Conservation (phyloP, 2,888 invertebrate species). For the Andrena minutula region DNA sequence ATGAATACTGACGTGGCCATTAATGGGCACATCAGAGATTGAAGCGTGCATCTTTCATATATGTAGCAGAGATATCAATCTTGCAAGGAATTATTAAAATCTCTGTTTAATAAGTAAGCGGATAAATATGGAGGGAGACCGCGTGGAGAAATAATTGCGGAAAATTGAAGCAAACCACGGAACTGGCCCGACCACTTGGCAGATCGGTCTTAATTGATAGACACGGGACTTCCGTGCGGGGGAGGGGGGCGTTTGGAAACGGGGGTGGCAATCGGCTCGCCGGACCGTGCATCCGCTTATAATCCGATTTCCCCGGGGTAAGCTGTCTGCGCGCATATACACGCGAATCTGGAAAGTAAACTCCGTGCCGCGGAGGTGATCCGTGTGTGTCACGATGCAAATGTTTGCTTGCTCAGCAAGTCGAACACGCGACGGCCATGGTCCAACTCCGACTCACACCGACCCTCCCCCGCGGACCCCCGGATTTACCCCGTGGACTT, state of each 20-base stretch:
- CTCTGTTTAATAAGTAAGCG: constrained; percentile 23
- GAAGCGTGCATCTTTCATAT: neutral
- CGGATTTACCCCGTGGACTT: constrained; percentile 14
- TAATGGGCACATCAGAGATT: constrained; percentile 12
- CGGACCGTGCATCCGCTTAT: constrained; percentile 70
- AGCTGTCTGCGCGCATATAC: constrained; percentile 74
- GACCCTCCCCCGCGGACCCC: neutral
- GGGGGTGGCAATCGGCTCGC: constrained; percentile 59
- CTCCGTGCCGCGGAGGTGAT: constrained; percentile 72
- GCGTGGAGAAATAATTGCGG: constrained; percentile 48
- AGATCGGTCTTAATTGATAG: constrained; percentile 69
- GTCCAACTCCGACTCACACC: constrained; percentile 24
- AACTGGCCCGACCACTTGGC: constrained; percentile 26
- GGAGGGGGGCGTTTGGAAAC: neutral
- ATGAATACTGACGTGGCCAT: constrained; percentile 19
- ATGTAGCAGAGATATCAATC: neutral
- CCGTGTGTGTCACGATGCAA: constrained; percentile 73
- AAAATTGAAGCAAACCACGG: constrained; percentile 46
- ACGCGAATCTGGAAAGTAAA: constrained; percentile 79
- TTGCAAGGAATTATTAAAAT: no score
- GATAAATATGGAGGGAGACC: constrained; percentile 51
- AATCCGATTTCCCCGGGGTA: constrained; percentile 76
- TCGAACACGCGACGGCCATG: constrained; percentile 61
- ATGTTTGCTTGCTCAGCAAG: constrained; percentile 77
- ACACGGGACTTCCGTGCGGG: constrained; percentile 42